phyloP scores from a whole-genome alignment of 1,140 invertebrate genomes.

The Ostrea edulis region DNA sequence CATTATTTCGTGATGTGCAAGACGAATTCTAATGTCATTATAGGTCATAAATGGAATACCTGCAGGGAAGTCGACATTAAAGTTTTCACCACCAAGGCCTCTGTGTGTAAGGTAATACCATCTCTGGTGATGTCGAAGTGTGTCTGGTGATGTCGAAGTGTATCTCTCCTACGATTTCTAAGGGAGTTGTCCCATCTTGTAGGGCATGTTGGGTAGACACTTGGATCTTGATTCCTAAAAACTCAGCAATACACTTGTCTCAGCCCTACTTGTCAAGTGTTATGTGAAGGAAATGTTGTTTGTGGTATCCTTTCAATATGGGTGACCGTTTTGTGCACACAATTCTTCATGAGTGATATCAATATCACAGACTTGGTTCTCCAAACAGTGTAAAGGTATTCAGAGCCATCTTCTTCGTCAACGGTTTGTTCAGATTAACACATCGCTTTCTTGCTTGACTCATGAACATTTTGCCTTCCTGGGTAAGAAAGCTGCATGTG shows the following conservation, averaged over 20 bases:
- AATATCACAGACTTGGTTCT: background rate
- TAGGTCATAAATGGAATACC: too few relatives aligned
- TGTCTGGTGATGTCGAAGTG: constrained; percentile 42
- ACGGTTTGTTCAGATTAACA: background rate
- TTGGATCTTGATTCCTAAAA: background rate
- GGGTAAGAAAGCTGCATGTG: constrained; percentile 27
- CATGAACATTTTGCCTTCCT: constrained; percentile 39
- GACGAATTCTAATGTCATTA: background rate
- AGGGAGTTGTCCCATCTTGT: constrained; percentile 54
- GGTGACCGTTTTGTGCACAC: constrained; percentile 55
- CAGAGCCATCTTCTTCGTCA: background rate
- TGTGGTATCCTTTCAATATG: constrained; percentile 43
- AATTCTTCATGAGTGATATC: background rate
- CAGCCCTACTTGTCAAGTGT: constrained; percentile 46
- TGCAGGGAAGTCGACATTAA: constrained; percentile 56
- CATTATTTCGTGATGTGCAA: constrained; percentile 32
- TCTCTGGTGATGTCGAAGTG: too few relatives aligned
- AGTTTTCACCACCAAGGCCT: constrained; percentile 55
- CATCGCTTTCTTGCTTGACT: constrained; percentile 22
- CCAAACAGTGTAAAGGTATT: background rate
- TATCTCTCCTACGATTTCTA: constrained; percentile 52
- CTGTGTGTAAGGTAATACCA: constrained; percentile 28
- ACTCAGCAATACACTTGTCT: background rate
- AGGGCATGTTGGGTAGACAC: constrained; percentile 27
- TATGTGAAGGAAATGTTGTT: constrained; percentile 44